These are phyloP conservation scores for Stenolophus ochropezus DNA, from an alignment of 2,888 invertebrate genomes.

Conservation along the genomic window DNA sequence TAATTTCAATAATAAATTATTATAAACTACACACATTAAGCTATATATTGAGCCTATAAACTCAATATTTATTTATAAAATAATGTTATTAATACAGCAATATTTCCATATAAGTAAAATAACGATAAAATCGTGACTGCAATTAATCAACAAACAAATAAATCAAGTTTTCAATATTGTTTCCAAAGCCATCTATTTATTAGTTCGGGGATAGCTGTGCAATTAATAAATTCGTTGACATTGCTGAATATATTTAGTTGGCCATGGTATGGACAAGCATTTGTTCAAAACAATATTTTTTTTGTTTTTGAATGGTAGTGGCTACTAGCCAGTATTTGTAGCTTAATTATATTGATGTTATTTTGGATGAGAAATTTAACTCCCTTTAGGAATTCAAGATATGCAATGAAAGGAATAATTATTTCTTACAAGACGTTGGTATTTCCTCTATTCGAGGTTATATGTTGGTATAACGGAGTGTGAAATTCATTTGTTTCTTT, in stretches of 20 bases:
- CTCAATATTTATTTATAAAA: too few species aligned
- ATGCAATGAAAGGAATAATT: slow-evolving; percentile 15
- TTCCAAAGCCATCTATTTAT: background rate
- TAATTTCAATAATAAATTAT: too few species aligned
- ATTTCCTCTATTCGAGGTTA: slow-evolving; percentile 26
- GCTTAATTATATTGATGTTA: slow-evolving; percentile 25
- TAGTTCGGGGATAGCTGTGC: background rate
- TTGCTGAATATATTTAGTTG: slow-evolving; percentile 20
- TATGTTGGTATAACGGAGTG: slow-evolving; percentile 16
- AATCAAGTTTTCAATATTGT: too few species aligned
- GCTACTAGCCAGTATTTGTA: slow-evolving; percentile 9
- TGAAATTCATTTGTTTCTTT: background rate
- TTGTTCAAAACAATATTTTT: slow-evolving; percentile 15
- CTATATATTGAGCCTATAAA: too few species aligned
- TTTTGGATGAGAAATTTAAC: slow-evolving; percentile 7
- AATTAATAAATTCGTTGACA: slow-evolving; percentile 11
- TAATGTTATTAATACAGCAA: too few species aligned
- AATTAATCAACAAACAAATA: too few species aligned
- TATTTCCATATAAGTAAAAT: too few species aligned
- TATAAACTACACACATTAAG: too few species aligned
- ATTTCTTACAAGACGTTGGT: slow-evolving; percentile 11
- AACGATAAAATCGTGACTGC: too few species aligned
- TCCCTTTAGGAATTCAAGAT: background rate
- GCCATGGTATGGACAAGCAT: slow-evolving; percentile 6
- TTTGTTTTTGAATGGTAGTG: slow-evolving; percentile 20